A percentile compares a stretch with the other conserved stretches of the same genome.
Conservation (phyloP, 2,113 vertebrate genomes). For the Calonectris borealis region DNA sequence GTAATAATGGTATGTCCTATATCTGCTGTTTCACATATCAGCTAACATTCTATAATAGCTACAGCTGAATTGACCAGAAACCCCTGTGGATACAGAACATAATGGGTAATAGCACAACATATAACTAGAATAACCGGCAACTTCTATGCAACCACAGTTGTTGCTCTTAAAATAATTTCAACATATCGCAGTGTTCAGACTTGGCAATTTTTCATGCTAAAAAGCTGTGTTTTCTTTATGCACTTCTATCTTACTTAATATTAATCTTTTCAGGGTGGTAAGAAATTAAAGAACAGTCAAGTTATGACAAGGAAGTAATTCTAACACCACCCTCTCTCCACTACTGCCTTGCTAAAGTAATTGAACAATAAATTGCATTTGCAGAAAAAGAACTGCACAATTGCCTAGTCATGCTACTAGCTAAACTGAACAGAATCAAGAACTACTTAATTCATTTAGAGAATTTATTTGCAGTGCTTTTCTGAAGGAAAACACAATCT, state of each 20-base stretch:
- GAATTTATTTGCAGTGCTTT: neutral
- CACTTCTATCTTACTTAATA: neutral
- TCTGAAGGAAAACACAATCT: neutral
- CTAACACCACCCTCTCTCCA: neutral
- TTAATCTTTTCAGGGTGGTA: neutral
- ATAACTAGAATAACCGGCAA: neutral
- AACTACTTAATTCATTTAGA: neutral
- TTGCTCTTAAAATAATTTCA: neutral
- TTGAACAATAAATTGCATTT: neutral
- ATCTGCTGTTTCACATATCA: neutral
- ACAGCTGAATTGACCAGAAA: neutral
- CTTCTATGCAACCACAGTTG: neutral
- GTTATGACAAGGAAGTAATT: neutral
- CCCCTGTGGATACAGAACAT: neutral
- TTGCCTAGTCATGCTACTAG: neutral
- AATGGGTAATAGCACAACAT: neutral
- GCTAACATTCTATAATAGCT: neutral
- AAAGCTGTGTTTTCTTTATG: neutral
- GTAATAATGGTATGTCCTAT: neutral
- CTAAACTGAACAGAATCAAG: neutral
- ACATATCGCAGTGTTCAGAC: neutral
- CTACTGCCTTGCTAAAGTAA: neutral
- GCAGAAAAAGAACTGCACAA: neutral
- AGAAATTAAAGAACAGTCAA: neutral
- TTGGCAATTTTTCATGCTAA: neutral